These are phyloP conservation scores for Pungitius pungitius DNA, from an alignment of 2,113 vertebrate genomes.

Conservation along the genomic window DNA sequence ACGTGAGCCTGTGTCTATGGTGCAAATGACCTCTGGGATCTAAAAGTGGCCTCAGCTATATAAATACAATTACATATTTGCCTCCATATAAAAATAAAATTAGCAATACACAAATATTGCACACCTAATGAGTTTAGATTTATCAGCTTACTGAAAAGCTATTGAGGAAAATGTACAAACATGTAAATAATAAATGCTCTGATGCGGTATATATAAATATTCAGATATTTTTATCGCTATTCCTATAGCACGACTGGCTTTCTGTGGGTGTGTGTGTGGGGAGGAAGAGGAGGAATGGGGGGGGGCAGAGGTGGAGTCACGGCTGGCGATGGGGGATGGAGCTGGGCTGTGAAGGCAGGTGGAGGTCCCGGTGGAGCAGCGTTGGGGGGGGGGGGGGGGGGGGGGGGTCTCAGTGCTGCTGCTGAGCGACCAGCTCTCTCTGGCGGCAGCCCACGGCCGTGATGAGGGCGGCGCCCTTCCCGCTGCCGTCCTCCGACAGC, in stretches of 20 bases:
- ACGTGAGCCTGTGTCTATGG: constrained; percentile 43
- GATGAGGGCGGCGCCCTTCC: constrained; percentile 95
- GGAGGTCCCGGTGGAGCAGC: constrained; percentile 56
- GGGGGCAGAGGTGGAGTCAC: constrained; percentile 71
- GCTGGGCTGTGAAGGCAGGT: constrained; percentile 37
- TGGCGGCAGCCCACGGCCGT: constrained; percentile 91
- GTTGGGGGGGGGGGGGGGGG: neutral
- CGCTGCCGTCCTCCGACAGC: constrained; percentile 92
- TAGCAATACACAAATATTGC: constrained; percentile 74
- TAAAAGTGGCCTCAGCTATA: constrained; percentile 67
- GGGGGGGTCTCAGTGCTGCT: constrained; percentile 74
- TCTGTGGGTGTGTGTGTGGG: neutral
- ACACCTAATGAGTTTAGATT: constrained; percentile 59
- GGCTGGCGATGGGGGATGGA: constrained; percentile 59
- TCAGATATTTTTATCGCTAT: constrained; percentile 38
- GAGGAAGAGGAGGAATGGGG: constrained; percentile 24
- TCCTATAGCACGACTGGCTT: constrained; percentile 50
- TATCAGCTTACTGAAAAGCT: constrained; percentile 50
- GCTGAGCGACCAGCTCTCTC: constrained; percentile 79
- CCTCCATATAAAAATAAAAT: constrained; percentile 80
- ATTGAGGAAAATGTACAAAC: constrained; percentile 69
- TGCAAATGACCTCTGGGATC: constrained; percentile 61
- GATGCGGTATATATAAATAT: constrained; percentile 73
- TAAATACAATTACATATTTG: constrained; percentile 75
- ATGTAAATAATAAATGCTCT: constrained; percentile 66